phyloP scores from a whole-genome alignment of 2,113 vertebrate species.

The Prolemur simus region DNA sequence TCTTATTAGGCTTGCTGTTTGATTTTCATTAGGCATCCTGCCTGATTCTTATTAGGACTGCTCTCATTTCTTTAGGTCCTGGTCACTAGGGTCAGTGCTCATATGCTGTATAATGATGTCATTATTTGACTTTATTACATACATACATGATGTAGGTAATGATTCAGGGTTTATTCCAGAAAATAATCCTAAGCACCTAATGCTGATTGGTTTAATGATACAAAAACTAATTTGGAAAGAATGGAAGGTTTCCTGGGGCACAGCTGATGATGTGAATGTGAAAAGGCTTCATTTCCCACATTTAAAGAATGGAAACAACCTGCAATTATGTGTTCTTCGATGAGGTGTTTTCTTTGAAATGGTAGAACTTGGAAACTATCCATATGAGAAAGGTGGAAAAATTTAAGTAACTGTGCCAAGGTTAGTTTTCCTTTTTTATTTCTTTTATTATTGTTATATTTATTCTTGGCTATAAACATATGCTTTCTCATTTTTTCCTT shows the following conservation, averaged over 20 bases:
- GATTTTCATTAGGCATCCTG: slow-evolving; percentile 74
- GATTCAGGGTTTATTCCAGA: slow-evolving; percentile 67
- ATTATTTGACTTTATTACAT: slow-evolving; percentile 74
- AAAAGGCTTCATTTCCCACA: slow-evolving; percentile 71
- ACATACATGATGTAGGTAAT: slow-evolving; percentile 59
- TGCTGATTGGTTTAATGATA: slow-evolving; percentile 77
- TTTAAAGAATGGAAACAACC: slow-evolving; percentile 71
- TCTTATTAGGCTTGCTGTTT: slow-evolving; percentile 65
- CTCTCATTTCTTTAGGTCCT: slow-evolving; percentile 60
- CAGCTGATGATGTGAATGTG: slow-evolving; percentile 59
- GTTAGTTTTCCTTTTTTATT: slow-evolving; percentile 68
- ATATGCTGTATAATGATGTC: slow-evolving; percentile 61
- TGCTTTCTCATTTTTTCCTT: slow-evolving; percentile 48
- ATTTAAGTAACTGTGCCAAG: slow-evolving; percentile 73
- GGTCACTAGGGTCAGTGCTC: slow-evolving; percentile 71
- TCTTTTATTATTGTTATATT: slow-evolving; percentile 75
- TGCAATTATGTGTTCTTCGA: slow-evolving; percentile 68
- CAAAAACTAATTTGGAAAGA: slow-evolving; percentile 75
- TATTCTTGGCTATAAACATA: slow-evolving; percentile 80
- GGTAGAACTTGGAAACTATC: slow-evolving; percentile 61
- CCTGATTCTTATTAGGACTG: slow-evolving; percentile 73
- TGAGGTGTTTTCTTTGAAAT: slow-evolving; percentile 76
- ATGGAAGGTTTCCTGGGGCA: slow-evolving; percentile 71
- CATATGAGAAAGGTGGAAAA: slow-evolving; percentile 73
- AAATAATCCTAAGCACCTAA: slow-evolving; percentile 75